Base-by-base conservation (phyloP, 2,113 vertebrate genomes). In the Menura novaehollandiae region DNA sequence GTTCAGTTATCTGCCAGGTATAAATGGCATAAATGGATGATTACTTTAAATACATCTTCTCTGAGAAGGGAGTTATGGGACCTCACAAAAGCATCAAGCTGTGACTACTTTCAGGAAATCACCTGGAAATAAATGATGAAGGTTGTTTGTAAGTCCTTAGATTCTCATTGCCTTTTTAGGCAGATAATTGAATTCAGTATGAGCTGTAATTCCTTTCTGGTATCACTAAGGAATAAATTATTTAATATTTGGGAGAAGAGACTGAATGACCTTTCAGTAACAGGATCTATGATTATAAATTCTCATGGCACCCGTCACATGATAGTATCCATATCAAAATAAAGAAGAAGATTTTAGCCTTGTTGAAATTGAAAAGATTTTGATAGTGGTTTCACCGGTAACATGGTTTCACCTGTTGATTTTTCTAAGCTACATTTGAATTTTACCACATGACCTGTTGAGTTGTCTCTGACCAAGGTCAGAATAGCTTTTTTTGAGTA, bases 1-100 rank as follows among this genome's bases (percentile, higher is more conserved):
- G 92, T 97, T 97, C 95, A 92, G 96, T 97, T 97, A 97, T 97
- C 97, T 97, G 96, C 96, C 93, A 96, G 43, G 74, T 97, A 95
- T 97, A 98, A 98, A 98, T 97, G 97, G 91, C 92, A 97, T 98
- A 98, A 98, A 98, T 97, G 96, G 97, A 97, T 98, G 97, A 98
- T 98, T 98, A 91, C 97, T 97, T 97, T 97, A 98, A 98, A 98
- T 97, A 97, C 49, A 35, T 92, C 94, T 97, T 97, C 97, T 95
- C 97, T 97, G 95, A 97, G 97, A 96, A 95, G 80, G 83, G 95
- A 97, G 95, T 96, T 98, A 96, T 84, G 97, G 97, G 96, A 97
- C 93, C 95, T 97, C 88, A 97, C 97, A 98, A 97, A 98, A 97
- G 96, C 94, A 86, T 96, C 96, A 97, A 91, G 94, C 97, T 98